Conservation (phyloP, 2,797 vertebrate species). For the Amniataba percoides region DNA sequence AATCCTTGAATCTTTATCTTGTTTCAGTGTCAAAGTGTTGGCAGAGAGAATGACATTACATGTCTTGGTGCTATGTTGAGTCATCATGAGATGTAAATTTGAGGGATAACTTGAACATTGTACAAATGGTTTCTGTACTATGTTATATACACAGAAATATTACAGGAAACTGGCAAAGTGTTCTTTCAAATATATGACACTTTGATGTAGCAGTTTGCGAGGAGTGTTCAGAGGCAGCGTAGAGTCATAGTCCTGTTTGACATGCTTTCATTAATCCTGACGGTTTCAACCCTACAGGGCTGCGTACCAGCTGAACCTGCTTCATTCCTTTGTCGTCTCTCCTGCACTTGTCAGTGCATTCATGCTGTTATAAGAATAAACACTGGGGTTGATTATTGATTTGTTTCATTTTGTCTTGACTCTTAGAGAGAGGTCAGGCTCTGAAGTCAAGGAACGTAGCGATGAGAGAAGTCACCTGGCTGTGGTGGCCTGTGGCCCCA, state of each 20-base stretch:
- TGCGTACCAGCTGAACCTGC: conserved; percentile 33
- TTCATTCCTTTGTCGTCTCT: conserved; percentile 10
- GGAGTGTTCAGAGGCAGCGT: conserved; percentile 21
- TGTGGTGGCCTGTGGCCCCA: conserved; percentile 95
- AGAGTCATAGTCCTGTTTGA: background rate
- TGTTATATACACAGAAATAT: background rate
- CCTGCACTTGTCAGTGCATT: background rate
- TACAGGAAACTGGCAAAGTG: background rate
- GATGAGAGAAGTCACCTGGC: conserved; percentile 91
- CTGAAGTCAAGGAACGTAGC: conserved; percentile 26
- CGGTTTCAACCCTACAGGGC: conserved; percentile 33
- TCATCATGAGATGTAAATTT: background rate
- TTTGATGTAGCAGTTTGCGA: conserved; percentile 7
- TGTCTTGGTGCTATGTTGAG: background rate
- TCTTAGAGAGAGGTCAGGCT: conserved; percentile 55
- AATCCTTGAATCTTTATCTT: background rate
- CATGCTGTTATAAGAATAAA: conserved; percentile 4
- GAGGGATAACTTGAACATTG: background rate
- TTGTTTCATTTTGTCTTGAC: conserved; percentile 35
- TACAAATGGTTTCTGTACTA: background rate
- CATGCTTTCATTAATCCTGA: conserved; percentile 38
- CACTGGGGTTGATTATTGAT: background rate
- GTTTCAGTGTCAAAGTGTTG: background rate
- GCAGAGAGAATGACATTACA: background rate
- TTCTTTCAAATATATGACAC: background rate